phyloP scores from a whole-genome alignment of 2,113 vertebrate genomes.

The Melanostigma gelatinosum region DNA sequence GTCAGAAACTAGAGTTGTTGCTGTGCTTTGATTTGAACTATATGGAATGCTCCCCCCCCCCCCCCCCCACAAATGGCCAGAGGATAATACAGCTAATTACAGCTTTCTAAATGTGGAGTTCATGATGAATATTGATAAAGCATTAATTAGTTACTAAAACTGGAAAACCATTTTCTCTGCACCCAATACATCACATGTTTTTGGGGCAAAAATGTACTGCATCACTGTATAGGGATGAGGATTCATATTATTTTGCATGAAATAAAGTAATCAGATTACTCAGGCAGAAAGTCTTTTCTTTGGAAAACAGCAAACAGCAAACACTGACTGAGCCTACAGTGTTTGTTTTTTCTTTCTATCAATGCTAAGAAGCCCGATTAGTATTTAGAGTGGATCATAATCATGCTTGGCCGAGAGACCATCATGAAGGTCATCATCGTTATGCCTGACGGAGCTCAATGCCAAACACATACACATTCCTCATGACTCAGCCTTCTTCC shows the following conservation, averaged over 20 bases:
- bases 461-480: constrained; percentile 37
- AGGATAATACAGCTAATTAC: constrained; percentile 79
- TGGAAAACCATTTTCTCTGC: constrained; percentile 80
- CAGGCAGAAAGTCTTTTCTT: not conserved
- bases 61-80: constrained; percentile 69
- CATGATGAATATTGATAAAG: constrained; percentile 85
- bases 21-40: constrained; percentile 62
- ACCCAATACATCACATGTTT: constrained; percentile 77
- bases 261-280: constrained; percentile 36
- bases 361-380: constrained; percentile 35
- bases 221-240: constrained; percentile 33
- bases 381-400: constrained; percentile 39
- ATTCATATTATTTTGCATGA: constrained; percentile 31
- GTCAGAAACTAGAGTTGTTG: constrained; percentile 56
- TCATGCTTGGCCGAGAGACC: constrained; percentile 32
- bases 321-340: not conserved
- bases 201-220: constrained; percentile 62
- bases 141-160: constrained; percentile 86
- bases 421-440: constrained; percentile 40
- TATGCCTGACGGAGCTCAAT: constrained; percentile 24
- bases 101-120: constrained; percentile 80
- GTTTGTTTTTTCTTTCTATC: constrained; percentile 31
- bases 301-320: not conserved
- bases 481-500: constrained; percentile 27
- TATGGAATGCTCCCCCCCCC: constrained; percentile 39